Evolutionary conservation across 2,888 invertebrate genomes (phyloP).

Genomic region (Lasioglossum pauxillum): DNA sequence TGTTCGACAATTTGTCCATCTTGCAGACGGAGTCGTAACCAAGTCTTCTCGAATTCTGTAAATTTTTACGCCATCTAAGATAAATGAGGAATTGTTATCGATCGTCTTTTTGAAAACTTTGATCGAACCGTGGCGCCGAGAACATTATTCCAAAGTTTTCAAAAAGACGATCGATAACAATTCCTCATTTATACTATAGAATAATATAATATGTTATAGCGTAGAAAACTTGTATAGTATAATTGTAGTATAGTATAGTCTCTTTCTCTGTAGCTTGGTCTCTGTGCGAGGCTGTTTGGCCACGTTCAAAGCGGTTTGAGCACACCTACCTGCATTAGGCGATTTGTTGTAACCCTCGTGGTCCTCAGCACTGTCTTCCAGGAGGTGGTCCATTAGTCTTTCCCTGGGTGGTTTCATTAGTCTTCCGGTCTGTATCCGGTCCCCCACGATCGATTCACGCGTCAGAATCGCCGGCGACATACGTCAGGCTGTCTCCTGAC

Average conservation of each 20-base stretch:
- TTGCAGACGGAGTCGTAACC: no score
- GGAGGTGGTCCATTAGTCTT: constrained; percentile 21
- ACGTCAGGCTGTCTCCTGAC: constrained; percentile 2
- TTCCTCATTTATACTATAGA: no score
- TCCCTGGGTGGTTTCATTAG: constrained; percentile 11
- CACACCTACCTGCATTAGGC: not conserved
- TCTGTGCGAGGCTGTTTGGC: not conserved
- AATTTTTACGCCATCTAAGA: no score
- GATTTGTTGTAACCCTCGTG: not conserved
- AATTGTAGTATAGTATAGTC: not conserved
- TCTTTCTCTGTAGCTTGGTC: not conserved
- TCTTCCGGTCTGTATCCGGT: constrained; percentile 3
- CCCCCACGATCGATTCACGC: constrained; percentile 10
- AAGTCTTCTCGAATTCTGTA: no score
- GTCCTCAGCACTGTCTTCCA: constrained; percentile 11
- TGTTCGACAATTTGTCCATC: no score
- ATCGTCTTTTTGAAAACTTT: no score
- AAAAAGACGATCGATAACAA: no score
- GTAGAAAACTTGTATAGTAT: no score
- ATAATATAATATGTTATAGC: no score
- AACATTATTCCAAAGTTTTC: no score
- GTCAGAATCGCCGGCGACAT: constrained; percentile 21
- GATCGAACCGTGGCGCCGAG: no score
- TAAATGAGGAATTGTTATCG: no score
- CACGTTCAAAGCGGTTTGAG: not conserved